Conservation (phyloP, 2,797 vertebrate genomes). For the Sebastes oblongus region DNA sequence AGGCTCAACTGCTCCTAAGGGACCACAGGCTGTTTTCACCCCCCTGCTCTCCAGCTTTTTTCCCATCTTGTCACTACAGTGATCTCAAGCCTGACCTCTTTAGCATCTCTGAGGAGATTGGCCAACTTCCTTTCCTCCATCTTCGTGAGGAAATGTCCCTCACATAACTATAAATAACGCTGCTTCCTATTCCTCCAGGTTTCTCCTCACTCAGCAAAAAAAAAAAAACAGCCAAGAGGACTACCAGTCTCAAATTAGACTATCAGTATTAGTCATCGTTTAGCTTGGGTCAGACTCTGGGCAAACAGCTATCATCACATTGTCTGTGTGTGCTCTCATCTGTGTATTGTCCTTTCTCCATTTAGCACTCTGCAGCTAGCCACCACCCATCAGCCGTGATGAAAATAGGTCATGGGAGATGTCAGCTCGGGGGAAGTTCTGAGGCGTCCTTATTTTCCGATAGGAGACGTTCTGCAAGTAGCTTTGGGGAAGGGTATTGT, state of each 20-base stretch:
- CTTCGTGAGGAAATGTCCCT: constrained; percentile 20
- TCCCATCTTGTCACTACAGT: constrained; percentile 28
- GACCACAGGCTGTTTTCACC: not conserved
- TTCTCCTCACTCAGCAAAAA: constrained; percentile 11
- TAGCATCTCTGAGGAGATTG: constrained; percentile 32
- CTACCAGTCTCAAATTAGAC: constrained; percentile 41
- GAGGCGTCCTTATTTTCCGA: constrained; percentile 59
- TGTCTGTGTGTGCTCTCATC: constrained; percentile 31
- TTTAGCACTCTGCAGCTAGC: constrained; percentile 50
- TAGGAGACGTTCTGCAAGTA: constrained; percentile 54
- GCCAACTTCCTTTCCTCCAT: constrained; percentile 26
- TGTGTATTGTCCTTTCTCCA: constrained; percentile 61
- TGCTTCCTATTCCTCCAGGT: constrained; percentile 5
- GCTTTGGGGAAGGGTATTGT: constrained; percentile 67
- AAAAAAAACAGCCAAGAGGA: not conserved
- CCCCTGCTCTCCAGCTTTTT: not conserved
- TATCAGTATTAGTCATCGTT: constrained; percentile 30
- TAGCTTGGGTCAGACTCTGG: constrained; percentile 46
- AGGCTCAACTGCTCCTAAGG: constrained; percentile 28
- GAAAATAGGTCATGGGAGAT: constrained; percentile 79
- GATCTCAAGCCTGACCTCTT: constrained; percentile 37
- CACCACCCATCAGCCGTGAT: constrained; percentile 63
- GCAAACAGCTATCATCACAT: constrained; percentile 32
- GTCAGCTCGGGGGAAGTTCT: constrained; percentile 56
- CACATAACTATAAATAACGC: constrained; percentile 44